phyloP scores from a whole-genome alignment of 2,888 invertebrate genomes.

The Papilio elwesi region DNA sequence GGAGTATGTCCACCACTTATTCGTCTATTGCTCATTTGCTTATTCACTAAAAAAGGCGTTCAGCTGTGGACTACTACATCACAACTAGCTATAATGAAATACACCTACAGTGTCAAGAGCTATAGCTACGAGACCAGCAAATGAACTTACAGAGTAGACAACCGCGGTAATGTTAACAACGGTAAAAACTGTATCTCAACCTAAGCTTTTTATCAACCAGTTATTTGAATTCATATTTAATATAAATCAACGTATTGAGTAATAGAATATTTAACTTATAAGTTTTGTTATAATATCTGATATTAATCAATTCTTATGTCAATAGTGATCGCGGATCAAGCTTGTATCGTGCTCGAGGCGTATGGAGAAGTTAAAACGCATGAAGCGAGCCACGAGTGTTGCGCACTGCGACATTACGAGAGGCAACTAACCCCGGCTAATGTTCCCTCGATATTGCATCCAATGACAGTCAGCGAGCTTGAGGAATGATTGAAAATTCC shows the following conservation, averaged over 20 bases:
- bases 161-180: too few species aligned
- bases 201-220: too few species aligned
- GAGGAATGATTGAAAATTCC: conserved; percentile 76
- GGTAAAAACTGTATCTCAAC: too few species aligned
- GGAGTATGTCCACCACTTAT: too few species aligned
- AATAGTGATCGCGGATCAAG: conserved; percentile 12
- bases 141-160: too few species aligned
- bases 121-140: too few species aligned
- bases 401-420: conserved; percentile 15
- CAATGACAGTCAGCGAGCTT: conserved; percentile 67
- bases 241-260: neutral
- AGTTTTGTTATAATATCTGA: neutral
- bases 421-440: conserved; percentile 33
- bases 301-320: conserved; percentile 3
- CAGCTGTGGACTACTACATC: too few species aligned
- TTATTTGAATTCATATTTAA: neutral
- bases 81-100: too few species aligned
- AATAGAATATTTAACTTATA: neutral
- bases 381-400: conserved; percentile 13
- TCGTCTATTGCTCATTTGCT: too few species aligned
- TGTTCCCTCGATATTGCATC: conserved; percentile 52
- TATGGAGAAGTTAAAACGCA: conserved; percentile 16
- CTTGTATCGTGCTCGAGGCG: conserved; percentile 20
- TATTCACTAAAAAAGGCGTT: too few species aligned
- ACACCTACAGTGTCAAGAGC: too few species aligned